A percentile compares a stretch with the other conserved stretches of the same genome.
These are phyloP conservation scores for Lithodes maja DNA, from an alignment of 2,888 invertebrate species.

Conservation along the genomic window DNA sequence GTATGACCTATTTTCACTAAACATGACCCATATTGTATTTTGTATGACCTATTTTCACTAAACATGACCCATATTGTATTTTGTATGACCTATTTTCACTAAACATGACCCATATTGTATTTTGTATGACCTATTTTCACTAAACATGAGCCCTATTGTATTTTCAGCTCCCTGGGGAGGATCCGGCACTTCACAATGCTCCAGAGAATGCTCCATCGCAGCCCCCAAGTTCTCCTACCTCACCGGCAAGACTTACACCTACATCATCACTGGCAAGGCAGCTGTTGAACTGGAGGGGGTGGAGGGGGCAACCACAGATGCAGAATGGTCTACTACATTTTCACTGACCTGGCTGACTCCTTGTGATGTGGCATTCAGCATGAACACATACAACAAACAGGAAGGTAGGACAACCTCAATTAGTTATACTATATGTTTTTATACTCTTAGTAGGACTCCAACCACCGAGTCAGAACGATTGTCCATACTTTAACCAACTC, in stretches of 20 bases:
- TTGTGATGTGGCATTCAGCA: conserved; percentile 28
- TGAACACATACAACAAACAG: no score
- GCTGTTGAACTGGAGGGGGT: conserved; percentile 33
- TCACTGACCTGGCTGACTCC: conserved; percentile 28
- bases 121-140: background rate
- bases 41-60: no score
- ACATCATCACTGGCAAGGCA: conserved; percentile 32
- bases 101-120: background rate
- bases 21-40: no score
- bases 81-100: background rate
- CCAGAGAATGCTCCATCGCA: conserved; percentile 47
- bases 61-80: no score
- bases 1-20: no score
- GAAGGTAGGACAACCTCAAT: no score
- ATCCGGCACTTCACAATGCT: conserved; percentile 11
- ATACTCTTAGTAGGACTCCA: no score
- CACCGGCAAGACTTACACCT: conserved; percentile 46
- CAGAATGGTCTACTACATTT: conserved; percentile 3
- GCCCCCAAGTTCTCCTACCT: conserved; percentile 50
- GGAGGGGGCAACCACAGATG: conserved; percentile 30
- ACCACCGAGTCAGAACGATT: no score
- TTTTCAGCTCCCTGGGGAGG: conserved; percentile 16
- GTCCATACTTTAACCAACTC: no score
- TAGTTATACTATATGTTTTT: no score
- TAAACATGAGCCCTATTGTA: background rate